A percentile compares a stretch with the other conserved stretches of the same genome.
Evolutionary conservation across 2,888 invertebrate species (phyloP).

Genomic region (Synanthedon andrenaeformis): DNA sequence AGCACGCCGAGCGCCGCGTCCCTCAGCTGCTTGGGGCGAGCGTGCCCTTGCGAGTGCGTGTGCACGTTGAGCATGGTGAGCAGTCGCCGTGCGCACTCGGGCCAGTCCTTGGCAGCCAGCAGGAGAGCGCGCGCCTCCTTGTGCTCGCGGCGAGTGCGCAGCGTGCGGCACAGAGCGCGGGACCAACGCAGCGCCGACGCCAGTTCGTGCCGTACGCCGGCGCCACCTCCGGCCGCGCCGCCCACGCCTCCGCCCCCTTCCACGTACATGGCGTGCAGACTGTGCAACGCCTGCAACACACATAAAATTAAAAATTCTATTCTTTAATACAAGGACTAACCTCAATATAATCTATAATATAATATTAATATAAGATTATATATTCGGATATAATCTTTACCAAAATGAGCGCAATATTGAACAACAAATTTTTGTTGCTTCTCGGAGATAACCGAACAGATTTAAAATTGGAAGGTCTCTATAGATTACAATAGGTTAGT

Average conservation of each 20-base stretch:
- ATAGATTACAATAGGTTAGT: too few relatives aligned
- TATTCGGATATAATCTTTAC: too few relatives aligned
- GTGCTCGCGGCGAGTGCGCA: conserved; percentile 75
- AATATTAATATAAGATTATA: too few relatives aligned
- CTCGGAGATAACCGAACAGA: too few relatives aligned
- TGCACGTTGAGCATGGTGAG: conserved; percentile 90
- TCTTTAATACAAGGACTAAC: neutral
- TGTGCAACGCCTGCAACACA: conserved; percentile 81
- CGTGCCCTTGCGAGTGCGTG: conserved; percentile 80
- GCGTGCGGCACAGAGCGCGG: conserved; percentile 77
- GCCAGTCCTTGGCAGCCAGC: conserved; percentile 85
- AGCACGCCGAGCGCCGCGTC: conserved; percentile 81
- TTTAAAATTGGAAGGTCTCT: too few relatives aligned
- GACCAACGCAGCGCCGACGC: conserved; percentile 85
- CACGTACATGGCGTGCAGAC: conserved; percentile 92
- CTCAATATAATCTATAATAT: too few relatives aligned
- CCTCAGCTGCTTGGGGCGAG: conserved; percentile 83
- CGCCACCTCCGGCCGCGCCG: conserved; percentile 44
- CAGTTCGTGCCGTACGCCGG: conserved; percentile 87
- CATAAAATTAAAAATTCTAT: neutral
- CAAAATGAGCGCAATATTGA: too few relatives aligned
- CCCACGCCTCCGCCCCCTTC: conserved; percentile 86
- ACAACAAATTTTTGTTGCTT: too few relatives aligned
- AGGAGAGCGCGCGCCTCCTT: conserved; percentile 76
- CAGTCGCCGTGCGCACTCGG: conserved; percentile 87